phyloP scores from a whole-genome alignment of 2,888 invertebrate genomes.

The Strigamia maritima region DNA sequence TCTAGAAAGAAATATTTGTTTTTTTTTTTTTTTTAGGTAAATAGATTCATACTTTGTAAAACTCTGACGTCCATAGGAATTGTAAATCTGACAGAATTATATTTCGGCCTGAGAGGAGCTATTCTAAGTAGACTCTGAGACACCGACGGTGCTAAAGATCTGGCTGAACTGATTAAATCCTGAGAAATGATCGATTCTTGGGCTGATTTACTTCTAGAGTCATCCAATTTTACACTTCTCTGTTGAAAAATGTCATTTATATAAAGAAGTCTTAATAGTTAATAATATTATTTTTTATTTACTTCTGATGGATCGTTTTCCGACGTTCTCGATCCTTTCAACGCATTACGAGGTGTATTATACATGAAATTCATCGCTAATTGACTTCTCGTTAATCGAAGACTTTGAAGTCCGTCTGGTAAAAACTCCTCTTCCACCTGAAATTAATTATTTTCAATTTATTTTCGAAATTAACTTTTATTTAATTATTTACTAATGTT shows the following conservation, averaged over 20 bases:
- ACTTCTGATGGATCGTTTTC: not conserved
- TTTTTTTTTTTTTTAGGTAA: not conserved
- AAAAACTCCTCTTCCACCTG: not conserved
- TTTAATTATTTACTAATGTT: not conserved
- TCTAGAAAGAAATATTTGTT: not conserved
- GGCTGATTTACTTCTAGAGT: not conserved
- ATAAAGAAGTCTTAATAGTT: not conserved
- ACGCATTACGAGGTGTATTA: not conserved
- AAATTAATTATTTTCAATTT: not conserved
- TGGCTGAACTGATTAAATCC: not conserved
- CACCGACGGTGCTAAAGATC: not conserved
- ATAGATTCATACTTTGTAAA: not conserved
- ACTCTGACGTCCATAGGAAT: slow-evolving; percentile 3
- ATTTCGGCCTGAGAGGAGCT: not conserved
- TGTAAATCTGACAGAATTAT: not conserved
- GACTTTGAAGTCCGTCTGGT: not conserved
- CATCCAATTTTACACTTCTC: not conserved
- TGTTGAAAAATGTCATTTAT: not conserved
- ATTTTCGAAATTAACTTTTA: not conserved
- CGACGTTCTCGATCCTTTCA: not conserved
- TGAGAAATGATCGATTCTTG: not conserved
- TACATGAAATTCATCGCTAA: not conserved
- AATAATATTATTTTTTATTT: not conserved
- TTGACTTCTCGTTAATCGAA: not conserved
- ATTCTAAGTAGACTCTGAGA: not conserved